phyloP scores from a whole-genome alignment of 2,888 invertebrate species.

The Xestia rhomboidea region DNA sequence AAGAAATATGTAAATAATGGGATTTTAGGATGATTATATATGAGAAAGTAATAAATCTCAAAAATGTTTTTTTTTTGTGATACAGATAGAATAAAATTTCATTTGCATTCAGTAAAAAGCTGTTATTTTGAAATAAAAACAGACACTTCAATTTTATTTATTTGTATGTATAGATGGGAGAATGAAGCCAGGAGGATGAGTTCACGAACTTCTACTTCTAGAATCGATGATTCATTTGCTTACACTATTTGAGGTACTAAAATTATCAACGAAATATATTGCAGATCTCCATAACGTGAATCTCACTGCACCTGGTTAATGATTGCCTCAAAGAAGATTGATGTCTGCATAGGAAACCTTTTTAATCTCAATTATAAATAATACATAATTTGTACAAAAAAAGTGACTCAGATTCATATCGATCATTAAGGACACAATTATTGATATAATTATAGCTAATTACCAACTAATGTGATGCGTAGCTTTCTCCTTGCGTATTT shows the following conservation, averaged over 20 bases:
- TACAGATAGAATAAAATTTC: no score
- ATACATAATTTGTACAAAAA: not conserved
- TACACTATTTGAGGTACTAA: not conserved
- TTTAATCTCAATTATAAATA: not conserved
- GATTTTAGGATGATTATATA: no score
- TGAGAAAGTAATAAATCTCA: no score
- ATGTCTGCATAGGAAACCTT: not conserved
- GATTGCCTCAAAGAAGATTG: not conserved
- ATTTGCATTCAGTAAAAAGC: no score
- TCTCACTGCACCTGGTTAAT: no score
- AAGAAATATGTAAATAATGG: no score
- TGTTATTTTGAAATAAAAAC: no score
- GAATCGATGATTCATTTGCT: not conserved
- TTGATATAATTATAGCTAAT: slow-evolving; percentile 34
- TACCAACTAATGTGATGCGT: slow-evolving; percentile 35
- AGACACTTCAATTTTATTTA: no score
- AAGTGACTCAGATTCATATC: not conserved
- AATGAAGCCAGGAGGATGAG: not conserved
- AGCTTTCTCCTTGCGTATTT: slow-evolving; percentile 54
- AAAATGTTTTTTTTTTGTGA: no score
- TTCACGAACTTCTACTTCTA: not conserved
- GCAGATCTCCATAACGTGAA: not conserved
- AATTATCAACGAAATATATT: not conserved
- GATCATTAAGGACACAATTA: slow-evolving; percentile 38
- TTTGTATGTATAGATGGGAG: not conserved